A percentile compares a stretch with the other conserved stretches of the same genome.
Evolutionary conservation across 1,140 invertebrate genomes (phyloP).

Genomic region (Battus philenor): DNA sequence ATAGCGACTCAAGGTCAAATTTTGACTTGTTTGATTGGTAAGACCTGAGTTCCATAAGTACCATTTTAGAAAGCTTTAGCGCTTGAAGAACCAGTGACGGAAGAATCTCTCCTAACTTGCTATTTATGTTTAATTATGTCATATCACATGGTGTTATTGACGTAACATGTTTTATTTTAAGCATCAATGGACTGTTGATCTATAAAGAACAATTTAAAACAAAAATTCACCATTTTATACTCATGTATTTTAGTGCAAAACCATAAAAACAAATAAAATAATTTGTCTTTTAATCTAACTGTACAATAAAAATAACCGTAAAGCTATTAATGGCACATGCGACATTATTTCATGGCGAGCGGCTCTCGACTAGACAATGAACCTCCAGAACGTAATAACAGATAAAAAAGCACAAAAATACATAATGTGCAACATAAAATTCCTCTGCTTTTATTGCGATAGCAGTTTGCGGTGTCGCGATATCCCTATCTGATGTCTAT

Average conservation of each 20-base stretch:
- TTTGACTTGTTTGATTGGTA: too few relatives aligned
- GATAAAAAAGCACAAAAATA: conserved; percentile 42
- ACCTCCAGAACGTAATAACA: conserved; percentile 43
- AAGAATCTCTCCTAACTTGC: too few relatives aligned
- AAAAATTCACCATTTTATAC: not conserved
- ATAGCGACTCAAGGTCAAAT: too few relatives aligned
- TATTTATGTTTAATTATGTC: too few relatives aligned
- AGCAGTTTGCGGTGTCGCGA: conserved; percentile 29
- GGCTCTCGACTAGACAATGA: conserved; percentile 35
- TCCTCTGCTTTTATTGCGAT: conserved; percentile 42
- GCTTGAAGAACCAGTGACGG: too few relatives aligned
- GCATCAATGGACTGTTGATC: too few relatives aligned
- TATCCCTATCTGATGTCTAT: conserved; percentile 43
- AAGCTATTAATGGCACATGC: conserved; percentile 30
- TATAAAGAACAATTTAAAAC: not conserved
- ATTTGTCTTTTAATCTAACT: too few relatives aligned
- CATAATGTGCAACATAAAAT: conserved; percentile 35
- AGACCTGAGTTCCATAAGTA: too few relatives aligned
- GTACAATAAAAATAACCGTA: not conserved
- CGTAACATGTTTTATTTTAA: too few relatives aligned
- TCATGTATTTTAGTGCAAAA: too few relatives aligned
- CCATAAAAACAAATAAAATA: not conserved
- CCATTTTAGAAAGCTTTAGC: too few relatives aligned
- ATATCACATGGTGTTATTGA: too few relatives aligned
- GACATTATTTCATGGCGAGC: conserved; percentile 28